Conservation (phyloP, 2,797 vertebrate genomes). For the Betta splendens region DNA sequence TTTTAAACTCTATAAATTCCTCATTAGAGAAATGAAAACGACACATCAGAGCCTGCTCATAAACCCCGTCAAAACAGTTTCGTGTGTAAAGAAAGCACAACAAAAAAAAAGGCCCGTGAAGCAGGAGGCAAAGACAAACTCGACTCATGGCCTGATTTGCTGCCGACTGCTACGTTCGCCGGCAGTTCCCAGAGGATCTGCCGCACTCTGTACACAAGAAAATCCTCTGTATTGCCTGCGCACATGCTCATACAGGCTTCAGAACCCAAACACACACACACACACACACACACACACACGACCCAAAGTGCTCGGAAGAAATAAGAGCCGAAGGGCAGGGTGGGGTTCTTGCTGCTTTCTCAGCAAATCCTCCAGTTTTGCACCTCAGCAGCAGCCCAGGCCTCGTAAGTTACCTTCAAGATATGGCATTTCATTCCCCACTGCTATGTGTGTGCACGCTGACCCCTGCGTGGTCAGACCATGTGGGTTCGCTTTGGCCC, state of each 20-base stretch:
- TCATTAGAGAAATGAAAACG: background rate
- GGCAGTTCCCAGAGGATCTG: conserved; percentile 49
- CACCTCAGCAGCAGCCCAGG: conserved; percentile 53
- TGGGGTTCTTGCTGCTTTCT: conserved; percentile 66
- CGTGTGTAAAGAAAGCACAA: too few relatives aligned
- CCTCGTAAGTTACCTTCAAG: conserved; percentile 49
- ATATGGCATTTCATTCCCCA: conserved; percentile 43
- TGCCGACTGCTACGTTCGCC: conserved; percentile 63
- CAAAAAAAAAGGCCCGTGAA: too few relatives aligned
- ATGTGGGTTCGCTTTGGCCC: conserved; percentile 46
- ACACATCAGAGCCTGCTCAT: conserved; percentile 28
- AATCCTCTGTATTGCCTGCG: conserved; percentile 25
- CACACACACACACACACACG: conserved; percentile 36
- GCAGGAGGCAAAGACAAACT: conserved; percentile 59
- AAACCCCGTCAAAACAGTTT: too few relatives aligned
- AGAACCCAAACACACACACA: conserved; percentile 33
- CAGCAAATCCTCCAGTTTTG: conserved; percentile 69
- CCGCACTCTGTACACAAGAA: conserved; percentile 38
- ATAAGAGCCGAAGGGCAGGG: conserved; percentile 65
- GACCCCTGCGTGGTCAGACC: conserved; percentile 39
- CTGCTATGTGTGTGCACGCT: conserved; percentile 46
- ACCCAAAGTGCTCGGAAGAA: conserved; percentile 47
- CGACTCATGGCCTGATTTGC: conserved; percentile 42
- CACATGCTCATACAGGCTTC: conserved; percentile 45
- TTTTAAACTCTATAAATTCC: background rate